Evolutionary conservation across 2,888 invertebrate genomes (phyloP).

Genomic region (Pimpla rufipes): DNA sequence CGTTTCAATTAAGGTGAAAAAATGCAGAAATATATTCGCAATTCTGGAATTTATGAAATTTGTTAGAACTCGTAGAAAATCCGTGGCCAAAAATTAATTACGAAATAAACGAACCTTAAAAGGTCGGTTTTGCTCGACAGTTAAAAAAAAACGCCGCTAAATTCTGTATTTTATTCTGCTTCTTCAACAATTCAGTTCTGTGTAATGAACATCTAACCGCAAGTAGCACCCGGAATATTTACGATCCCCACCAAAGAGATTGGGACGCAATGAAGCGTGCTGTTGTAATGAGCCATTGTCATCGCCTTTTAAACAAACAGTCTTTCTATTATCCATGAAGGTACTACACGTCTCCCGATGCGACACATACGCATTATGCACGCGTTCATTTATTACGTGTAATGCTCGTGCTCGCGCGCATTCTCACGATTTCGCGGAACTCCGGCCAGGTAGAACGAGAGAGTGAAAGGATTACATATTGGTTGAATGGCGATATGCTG

Average conservation of each 20-base stretch:
- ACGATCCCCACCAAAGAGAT: conserved; percentile 10
- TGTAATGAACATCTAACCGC: background rate
- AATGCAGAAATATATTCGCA: background rate
- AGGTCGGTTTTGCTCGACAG: too few species aligned
- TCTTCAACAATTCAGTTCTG: background rate
- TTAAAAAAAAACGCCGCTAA: too few species aligned
- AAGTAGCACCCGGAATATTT: background rate
- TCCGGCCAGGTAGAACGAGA: conserved; percentile 62
- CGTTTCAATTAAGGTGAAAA: background rate
- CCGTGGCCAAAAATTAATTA: background rate
- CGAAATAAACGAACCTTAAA: background rate
- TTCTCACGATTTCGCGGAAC: conserved; percentile 65
- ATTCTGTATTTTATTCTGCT: background rate
- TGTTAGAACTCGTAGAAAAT: background rate
- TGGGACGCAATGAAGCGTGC: conserved; percentile 51
- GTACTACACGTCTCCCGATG: conserved; percentile 23
- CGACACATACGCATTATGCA: conserved; percentile 17
- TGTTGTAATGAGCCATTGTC: conserved; percentile 61
- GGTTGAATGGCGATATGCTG: conserved; percentile 50
- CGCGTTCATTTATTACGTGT: background rate
- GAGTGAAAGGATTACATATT: conserved; percentile 66
- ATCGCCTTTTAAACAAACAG: conserved; percentile 57
- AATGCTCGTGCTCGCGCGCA: conserved; percentile 39
- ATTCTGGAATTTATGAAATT: background rate
- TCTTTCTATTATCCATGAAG: conserved; percentile 58